Evolutionary conservation across 2,113 vertebrate genomes (phyloP), one percentile per base, ranked within the genome.

Genomic region (Phocoena sinus): DNA sequence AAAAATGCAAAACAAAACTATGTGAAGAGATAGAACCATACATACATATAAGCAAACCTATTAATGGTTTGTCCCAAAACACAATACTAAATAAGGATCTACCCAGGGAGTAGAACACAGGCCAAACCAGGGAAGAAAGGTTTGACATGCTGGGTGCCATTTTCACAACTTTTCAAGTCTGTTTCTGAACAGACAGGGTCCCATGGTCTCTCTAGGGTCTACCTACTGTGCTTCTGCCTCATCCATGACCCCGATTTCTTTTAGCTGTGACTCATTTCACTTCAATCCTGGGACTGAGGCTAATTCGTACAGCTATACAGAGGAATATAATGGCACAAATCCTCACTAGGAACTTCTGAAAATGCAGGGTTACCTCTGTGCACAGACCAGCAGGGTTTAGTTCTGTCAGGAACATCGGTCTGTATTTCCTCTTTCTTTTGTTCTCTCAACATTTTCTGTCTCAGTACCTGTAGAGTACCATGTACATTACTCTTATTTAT

Each of bases 301-400:
- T 92, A 85, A 93, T 67, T 41, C 25, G 8, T 91, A 92, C 41
- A 28, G 23, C n/a, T 71, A 56, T 53, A 36, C 23, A 88, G 87
- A 92, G n/a, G 21, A 94, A 77, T 53, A 53, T 10, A 95, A 68
- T 63, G 36, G 47, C 58, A 77, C 12, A 38, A 77, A 91, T 96
- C 33, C 89, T 76, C 17, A 95, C 71, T 91, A 79, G n/a, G 26
- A 96, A 79, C 26, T 56, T 80, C n/a, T 13, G 33, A 85, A 97
- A 90, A 74, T 44, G 2, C 26, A 73, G 33, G 62, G 44, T 91
- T 68, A 84, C 38, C 15, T 82, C 21, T 74, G 6, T 41, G 60
- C n/a, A 71, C 26, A 92, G 21, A 76, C 18, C n/a, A 44, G 60
- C 17, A 77, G 53, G 20, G 26, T 47, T 94, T 41, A 76, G 33